Conservation (phyloP, 2,888 invertebrate genomes). For the Epirrhoe tristata region DNA sequence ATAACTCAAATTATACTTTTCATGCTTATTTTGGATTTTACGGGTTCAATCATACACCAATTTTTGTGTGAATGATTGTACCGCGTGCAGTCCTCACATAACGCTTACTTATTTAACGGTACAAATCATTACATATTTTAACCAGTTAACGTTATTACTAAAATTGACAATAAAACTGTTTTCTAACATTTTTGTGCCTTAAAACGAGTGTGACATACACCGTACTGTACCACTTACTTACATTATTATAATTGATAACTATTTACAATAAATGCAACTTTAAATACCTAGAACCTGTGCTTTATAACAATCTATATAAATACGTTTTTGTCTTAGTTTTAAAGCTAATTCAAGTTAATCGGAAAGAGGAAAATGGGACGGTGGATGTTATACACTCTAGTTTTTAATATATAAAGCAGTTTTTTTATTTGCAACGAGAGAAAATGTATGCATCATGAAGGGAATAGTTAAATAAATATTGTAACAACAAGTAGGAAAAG, state of each 20-base stretch:
- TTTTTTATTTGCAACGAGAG: conserved; percentile 55
- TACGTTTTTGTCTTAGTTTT: conserved; percentile 74
- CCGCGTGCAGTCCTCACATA: conserved; percentile 48
- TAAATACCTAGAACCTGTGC: conserved; percentile 83
- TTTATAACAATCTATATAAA: conserved; percentile 84
- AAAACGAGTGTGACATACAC: conserved; percentile 84
- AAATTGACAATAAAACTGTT: conserved; percentile 83
- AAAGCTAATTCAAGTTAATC: conserved; percentile 80
- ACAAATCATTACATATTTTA: conserved; percentile 68
- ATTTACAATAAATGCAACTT: conserved; percentile 85
- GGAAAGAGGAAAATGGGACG: conserved; percentile 84
- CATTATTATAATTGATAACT: conserved; percentile 66
- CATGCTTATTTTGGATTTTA: conserved; percentile 43
- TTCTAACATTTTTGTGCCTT: conserved; percentile 83
- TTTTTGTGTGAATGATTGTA: conserved; percentile 30
- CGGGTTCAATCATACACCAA: conserved; percentile 48
- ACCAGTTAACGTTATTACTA: conserved; percentile 74
- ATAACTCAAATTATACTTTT: conserved; percentile 48
- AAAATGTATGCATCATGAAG: conserved; percentile 57
- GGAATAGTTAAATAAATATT: conserved; percentile 36
- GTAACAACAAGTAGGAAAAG: conserved; percentile 34
- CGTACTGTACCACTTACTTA: conserved; percentile 78
- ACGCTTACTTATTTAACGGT: conserved; percentile 57
- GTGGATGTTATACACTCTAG: conserved; percentile 77
- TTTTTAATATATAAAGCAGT: conserved; percentile 74